Conservation (phyloP, 1,140 invertebrate genomes). For the Papilio xuthus region DNA sequence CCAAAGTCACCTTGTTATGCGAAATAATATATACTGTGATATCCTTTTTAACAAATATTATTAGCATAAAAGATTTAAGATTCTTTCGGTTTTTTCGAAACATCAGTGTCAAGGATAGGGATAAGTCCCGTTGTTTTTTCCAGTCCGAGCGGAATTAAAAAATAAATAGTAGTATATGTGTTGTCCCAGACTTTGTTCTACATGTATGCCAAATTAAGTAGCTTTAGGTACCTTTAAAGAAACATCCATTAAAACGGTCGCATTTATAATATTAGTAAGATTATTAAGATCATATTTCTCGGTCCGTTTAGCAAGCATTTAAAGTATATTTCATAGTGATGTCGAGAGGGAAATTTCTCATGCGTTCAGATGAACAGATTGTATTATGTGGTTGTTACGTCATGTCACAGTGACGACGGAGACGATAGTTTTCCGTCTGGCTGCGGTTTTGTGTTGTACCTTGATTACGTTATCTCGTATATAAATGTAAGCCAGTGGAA, state of each 20-base stretch:
- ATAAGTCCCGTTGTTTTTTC: background rate
- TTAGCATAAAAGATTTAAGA: background rate
- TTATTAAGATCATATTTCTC: background rate
- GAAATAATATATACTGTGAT: background rate
- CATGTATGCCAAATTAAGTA: too few species aligned
- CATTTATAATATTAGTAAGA: background rate
- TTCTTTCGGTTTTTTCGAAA: background rate
- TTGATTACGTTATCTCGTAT: conserved; percentile 23
- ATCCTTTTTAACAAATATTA: background rate
- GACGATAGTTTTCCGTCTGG: conserved; percentile 60
- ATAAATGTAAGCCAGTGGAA: conserved; percentile 47
- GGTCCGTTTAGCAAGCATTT: conserved; percentile 27
- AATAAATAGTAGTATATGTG: too few species aligned
- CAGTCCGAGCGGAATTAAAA: too few species aligned
- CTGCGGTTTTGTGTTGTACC: conserved; percentile 45
- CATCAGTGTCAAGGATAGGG: background rate
- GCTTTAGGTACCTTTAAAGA: too few species aligned
- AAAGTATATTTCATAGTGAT: conserved; percentile 46
- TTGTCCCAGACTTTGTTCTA: too few species aligned
- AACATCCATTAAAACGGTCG: too few species aligned
- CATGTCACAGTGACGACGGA: conserved; percentile 59
- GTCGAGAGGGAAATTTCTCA: conserved; percentile 51
- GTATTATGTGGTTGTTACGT: conserved; percentile 44
- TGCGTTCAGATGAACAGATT: conserved; percentile 49
- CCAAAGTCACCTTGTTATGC: background rate